Evolutionary conservation across 1,140 invertebrate species (phyloP).

Genomic region (Bombus polaris): DNA sequence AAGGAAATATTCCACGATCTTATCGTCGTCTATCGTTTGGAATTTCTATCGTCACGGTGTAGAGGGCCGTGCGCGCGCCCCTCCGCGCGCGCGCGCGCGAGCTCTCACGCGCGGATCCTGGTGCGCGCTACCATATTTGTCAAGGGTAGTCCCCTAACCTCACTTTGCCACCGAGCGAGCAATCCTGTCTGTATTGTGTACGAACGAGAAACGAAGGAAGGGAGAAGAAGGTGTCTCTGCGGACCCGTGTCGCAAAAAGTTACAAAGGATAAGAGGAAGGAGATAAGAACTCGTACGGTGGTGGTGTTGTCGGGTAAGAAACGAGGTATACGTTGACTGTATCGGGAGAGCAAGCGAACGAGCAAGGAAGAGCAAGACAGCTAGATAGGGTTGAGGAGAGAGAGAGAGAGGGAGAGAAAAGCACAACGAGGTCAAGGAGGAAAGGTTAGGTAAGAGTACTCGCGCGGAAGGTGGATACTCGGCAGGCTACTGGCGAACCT

Average conservation of each 20-base stretch:
- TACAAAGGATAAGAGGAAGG: not conserved
- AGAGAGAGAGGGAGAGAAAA: not conserved
- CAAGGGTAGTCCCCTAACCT: conserved; percentile 55
- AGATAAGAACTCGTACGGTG: not conserved
- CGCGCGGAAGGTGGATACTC: conserved; percentile 33
- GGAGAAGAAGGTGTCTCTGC: rapidly evolving
- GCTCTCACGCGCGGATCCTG: conserved; percentile 44
- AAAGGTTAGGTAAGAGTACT: conserved; percentile 37
- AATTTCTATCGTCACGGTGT: conserved; percentile 27
- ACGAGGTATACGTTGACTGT: not conserved
- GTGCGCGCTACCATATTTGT: conserved; percentile 37
- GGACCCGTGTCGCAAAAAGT: rapidly evolving
- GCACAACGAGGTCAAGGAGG: conserved; percentile 34
- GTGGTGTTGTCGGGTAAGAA: not conserved
- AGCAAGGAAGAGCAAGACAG: not conserved
- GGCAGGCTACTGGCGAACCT: conserved; percentile 5
- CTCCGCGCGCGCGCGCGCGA: conserved; percentile 33
- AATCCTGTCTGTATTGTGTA: conserved; percentile 6
- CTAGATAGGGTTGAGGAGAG: not conserved
- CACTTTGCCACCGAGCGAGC: conserved; percentile 28
- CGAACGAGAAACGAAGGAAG: not conserved
- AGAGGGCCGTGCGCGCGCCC: conserved; percentile 45
- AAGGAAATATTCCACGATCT: conserved; percentile 5
- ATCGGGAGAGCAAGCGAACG: not conserved
- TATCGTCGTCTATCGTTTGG: conserved; percentile 34